Evolutionary conservation across 2,888 invertebrate species (phyloP).

Genomic region (Apeira syringaria): DNA sequence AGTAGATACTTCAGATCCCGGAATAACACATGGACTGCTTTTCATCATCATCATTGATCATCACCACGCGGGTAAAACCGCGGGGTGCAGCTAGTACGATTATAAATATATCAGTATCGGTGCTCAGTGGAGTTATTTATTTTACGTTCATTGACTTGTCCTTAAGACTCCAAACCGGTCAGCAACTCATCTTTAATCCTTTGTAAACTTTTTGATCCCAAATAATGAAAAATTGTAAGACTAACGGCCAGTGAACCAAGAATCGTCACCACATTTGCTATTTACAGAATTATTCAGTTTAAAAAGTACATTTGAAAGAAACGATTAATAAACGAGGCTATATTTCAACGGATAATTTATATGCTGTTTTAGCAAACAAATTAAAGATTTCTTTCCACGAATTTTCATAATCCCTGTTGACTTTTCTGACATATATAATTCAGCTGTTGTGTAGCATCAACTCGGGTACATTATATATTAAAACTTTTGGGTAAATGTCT

Average conservation of each 20-base stretch:
- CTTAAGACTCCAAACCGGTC: background rate
- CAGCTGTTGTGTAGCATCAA: background rate
- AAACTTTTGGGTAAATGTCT: too few species aligned
- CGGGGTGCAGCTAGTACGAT: too few species aligned
- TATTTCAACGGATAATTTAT: conserved; percentile 57
- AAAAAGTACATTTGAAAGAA: conserved; percentile 49
- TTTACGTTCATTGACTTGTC: background rate
- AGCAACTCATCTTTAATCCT: conserved; percentile 27
- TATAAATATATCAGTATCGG: too few species aligned
- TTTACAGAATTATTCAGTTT: conserved; percentile 48
- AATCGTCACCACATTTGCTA: conserved; percentile 25
- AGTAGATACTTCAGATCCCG: too few species aligned
- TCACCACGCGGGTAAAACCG: too few species aligned
- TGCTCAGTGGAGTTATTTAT: too few species aligned
- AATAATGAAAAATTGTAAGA: conserved; percentile 31
- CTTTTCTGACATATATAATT: conserved; percentile 13
- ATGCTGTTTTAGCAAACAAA: conserved; percentile 42
- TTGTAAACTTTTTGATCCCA: conserved; percentile 2
- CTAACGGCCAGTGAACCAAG: conserved; percentile 33
- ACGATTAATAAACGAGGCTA: conserved; percentile 51
- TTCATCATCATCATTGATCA: too few species aligned
- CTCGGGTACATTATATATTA: too few species aligned
- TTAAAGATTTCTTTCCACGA: conserved; percentile 36
- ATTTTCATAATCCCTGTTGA: conserved; percentile 36
- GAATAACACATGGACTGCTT: too few species aligned